These are phyloP conservation scores for Semibalanus balanoides DNA, from an alignment of 1,140 invertebrate species.

Conservation along the genomic window DNA sequence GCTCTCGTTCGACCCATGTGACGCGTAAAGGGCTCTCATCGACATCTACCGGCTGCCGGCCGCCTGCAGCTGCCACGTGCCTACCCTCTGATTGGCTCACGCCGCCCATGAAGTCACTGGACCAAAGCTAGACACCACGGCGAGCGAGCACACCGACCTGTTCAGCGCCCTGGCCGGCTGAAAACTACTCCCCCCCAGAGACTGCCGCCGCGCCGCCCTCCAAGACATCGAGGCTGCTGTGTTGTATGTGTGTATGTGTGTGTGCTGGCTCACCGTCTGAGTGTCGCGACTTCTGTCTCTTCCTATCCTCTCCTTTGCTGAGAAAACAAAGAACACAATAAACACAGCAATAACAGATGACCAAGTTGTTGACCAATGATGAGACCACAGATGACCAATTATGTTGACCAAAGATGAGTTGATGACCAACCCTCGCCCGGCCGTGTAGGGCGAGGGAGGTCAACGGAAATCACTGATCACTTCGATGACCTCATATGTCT, in stretches of 20 bases:
- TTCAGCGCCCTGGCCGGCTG: background rate
- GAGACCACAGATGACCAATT: too few relatives aligned
- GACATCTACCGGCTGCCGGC: constrained; percentile 25
- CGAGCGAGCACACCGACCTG: background rate
- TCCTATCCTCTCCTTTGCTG: too few relatives aligned
- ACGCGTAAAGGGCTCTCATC: constrained; percentile 24
- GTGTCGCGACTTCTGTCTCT: background rate
- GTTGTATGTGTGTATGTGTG: background rate
- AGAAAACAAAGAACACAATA: too few relatives aligned
- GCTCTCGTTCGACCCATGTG: constrained; percentile 25
- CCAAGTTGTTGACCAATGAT: too few relatives aligned
- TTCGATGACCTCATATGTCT: too few relatives aligned
- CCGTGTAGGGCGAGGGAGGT: too few relatives aligned
- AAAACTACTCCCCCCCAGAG: constrained; percentile 1
- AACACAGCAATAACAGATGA: too few relatives aligned
- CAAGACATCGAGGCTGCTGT: too few relatives aligned
- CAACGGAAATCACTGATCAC: too few relatives aligned
- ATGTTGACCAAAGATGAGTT: too few relatives aligned
- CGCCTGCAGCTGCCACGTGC: constrained; percentile 24
- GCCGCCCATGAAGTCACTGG: background rate
- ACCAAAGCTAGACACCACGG: background rate
- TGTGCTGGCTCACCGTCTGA: background rate
- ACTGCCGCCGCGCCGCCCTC: background rate
- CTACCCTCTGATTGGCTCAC: constrained; percentile 10
- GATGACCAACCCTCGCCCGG: too few relatives aligned